A percentile compares a stretch with the other conserved stretches of the same genome.
These are phyloP conservation scores for Papilio xuthus DNA, from an alignment of 1,140 invertebrate genomes.

Conservation along the genomic window DNA sequence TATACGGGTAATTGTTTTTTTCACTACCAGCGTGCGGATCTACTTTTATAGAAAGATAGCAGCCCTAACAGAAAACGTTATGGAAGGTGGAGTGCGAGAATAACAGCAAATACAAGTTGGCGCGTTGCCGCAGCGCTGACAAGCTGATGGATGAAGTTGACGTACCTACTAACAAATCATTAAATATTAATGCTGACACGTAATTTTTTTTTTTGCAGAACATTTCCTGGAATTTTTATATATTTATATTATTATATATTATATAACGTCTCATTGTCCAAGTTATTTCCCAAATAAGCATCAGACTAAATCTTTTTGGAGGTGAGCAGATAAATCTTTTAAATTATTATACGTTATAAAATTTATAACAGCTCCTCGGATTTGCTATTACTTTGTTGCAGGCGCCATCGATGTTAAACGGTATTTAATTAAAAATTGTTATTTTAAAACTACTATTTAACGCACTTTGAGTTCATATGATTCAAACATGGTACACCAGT, in stretches of 20 bases:
- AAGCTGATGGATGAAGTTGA: constrained; percentile 53
- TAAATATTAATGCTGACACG: constrained; percentile 43
- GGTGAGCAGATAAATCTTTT: neutral
- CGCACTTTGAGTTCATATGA: neutral
- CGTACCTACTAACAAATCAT: constrained; percentile 50
- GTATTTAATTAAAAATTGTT: neutral
- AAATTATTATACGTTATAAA: neutral
- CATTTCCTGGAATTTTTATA: constrained; percentile 20
- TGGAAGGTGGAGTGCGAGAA: neutral
- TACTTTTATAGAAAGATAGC: neutral
- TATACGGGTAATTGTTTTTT: neutral
- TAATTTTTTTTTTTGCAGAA: neutral
- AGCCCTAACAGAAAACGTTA: neutral
- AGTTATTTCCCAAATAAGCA: neutral
- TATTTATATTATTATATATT: constrained; percentile 2
- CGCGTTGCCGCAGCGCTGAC: constrained; percentile 45
- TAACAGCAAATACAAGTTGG: constrained; percentile 7
- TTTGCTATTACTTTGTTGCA: neutral
- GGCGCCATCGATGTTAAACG: neutral
- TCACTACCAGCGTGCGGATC: neutral
- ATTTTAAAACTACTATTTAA: neutral
- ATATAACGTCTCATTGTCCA: neutral
- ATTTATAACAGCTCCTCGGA: neutral
- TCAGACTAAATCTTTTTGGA: neutral
- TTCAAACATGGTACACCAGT: neutral